Evolutionary conservation across 2,113 vertebrate species (phyloP), one percentile per base, ranked within the genome.

Genomic region (Vanacampus margaritifer): DNA sequence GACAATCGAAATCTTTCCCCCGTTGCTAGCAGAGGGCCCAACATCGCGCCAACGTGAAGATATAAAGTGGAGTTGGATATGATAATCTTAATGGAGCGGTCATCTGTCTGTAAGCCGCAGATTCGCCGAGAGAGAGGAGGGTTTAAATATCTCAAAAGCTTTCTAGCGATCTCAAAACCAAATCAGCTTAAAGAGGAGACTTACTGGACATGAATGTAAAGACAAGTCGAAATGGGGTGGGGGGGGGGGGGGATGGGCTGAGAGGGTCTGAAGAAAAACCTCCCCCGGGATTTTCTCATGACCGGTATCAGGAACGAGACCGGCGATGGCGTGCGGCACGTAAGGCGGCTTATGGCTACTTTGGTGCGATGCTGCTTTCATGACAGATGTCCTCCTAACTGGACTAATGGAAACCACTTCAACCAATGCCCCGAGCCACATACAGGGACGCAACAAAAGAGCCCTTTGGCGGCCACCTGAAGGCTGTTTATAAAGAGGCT

Each of bases 21-120:
- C n/a, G n/a, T n/a, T 64, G 71, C 70, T 71, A 63, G 70, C 59
- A 58, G 53, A 64, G 60, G 28, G 32, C 65, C 24, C 65, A 43
- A 78, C 61, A 60, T 32, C 8, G 64, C 53, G 59, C 65, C 48
- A 79, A 85, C 79, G 73, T 75, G 75, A 85, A 83, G 87, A 80
- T 84, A 84, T 63, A 68, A 68, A 71, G 43, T 75, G 35, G 66
- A 74, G 78, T 81, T 65, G 74, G 82, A 81, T 81, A 83, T 81
- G 79, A 79, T 88, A 88, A 89, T 90, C 89, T 89, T 90, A 89
- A 89, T 90, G 87, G 89, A 88, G 76, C 45, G 80, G 81, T 81
- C 82, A 85, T 86, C 84, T 71, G 72, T 75, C 74, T 81, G 70
- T 90, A 83, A 88, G 79, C 77, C 59, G 43, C 73, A 50, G 72